Base-by-base conservation (phyloP, 2,888 invertebrate species). In the Coelinius sp. region DNA sequence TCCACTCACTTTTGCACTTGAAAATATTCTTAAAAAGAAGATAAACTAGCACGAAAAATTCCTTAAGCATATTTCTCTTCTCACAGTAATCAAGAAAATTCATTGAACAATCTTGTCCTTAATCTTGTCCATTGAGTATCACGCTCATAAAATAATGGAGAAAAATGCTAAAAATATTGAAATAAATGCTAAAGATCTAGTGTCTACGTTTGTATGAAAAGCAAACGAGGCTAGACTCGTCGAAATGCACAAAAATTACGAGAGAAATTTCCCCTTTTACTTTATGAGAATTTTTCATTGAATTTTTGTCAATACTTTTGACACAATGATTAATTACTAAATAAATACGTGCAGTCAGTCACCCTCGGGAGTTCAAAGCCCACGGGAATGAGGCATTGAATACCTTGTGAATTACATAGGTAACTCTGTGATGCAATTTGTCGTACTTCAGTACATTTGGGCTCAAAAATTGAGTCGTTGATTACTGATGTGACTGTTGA, bases 321-420 rank as follows among this genome's bases (percentile, higher is more conserved):
- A 25, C 20, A 14, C 24, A 12, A 68, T 7, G 17, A 44, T 27
- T 44, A 68, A 46, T 59, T 10, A 25, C 59, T 59, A 59, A 25
- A 46, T 59, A 59, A 52, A 67, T 27, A 67, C 27, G 17, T 31
- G 27, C 56, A 38, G 46, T 62, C 68, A 62, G 49, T 68, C 68
- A 17, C 27, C 31, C 44, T 62, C 20, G 31, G 22, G 44, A 62
- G 35, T 17, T 62, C 17, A 35, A 49, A 62, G 62, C 62, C 35
- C 62, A 59, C 52, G 46, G 62, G 68, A 62, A 62, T 68, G 62
- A 62, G 14, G 20, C 44, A 46, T 59, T 44, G n/a, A 62, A 56
- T 22, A 44, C 24, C 38, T 24, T 22, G 14, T 20, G 64, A 49
- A 67, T 24, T 7, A 35, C 62, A 25, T 12, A 1, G 31, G 25